Percentiles rank a stretch among this genome's conserved stretches.
Conservation (phyloP, 2,888 invertebrate species). For the Rotaria magnacalcarata region DNA sequence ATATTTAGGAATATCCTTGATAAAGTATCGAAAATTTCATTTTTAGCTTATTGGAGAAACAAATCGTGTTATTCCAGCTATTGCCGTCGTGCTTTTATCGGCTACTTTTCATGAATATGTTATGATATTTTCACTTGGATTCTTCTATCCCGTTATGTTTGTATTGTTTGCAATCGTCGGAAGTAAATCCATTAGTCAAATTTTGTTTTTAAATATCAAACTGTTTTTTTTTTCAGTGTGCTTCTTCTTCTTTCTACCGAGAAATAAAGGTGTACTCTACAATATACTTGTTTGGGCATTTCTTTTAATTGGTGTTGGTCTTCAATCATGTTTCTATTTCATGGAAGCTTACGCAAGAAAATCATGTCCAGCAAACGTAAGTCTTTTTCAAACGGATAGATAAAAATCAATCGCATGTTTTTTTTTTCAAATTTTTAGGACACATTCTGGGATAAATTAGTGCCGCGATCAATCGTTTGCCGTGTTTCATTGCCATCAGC, state of each 20-base stretch:
- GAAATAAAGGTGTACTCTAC: constrained; percentile 53
- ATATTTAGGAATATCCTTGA: too few relatives aligned
- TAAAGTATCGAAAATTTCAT: constrained; percentile 39
- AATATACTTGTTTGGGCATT: constrained; percentile 73
- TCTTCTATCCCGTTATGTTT: constrained; percentile 81
- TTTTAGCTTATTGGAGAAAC: constrained; percentile 42
- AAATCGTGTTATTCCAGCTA: constrained; percentile 61
- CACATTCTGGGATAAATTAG: constrained; percentile 38
- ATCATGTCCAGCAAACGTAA: constrained; percentile 63
- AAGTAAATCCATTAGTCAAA: constrained; percentile 51
- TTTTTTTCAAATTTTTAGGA: constrained; percentile 35
- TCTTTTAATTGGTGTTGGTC: constrained; percentile 73
- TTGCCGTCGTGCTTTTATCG: constrained; percentile 73
- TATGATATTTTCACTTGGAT: constrained; percentile 71
- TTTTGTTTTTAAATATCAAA: neutral
- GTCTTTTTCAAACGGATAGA: neutral
- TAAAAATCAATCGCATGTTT: neutral
- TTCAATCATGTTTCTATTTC: constrained; percentile 72
- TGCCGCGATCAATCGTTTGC: constrained; percentile 44
- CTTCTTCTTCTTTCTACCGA: constrained; percentile 61
- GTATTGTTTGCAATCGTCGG: constrained; percentile 72
- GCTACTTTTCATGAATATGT: constrained; percentile 83
- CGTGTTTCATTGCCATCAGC: constrained; percentile 13
- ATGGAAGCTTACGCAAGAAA: constrained; percentile 79
- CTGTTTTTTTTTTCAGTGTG: constrained; percentile 52